Percentiles rank a stretch among this genome's conserved stretches.
Evolutionary conservation across 2,113 vertebrate genomes (phyloP).

Genomic region (Brachyhypopomus occidentalis): DNA sequence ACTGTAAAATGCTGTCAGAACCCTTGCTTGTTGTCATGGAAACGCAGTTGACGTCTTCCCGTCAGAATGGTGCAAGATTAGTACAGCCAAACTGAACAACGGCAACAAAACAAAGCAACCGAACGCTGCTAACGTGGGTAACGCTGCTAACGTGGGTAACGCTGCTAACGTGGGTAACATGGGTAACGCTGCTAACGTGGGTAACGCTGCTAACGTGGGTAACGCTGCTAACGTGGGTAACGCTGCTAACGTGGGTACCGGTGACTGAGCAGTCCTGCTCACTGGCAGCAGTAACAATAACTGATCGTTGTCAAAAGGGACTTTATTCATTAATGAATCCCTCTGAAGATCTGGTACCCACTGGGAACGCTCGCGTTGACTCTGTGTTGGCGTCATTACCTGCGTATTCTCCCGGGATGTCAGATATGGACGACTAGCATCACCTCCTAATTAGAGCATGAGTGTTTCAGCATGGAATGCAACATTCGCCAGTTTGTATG

Average conservation of each 20-base stretch:
- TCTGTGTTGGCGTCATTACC: too few relatives aligned
- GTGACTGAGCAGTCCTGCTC: neutral
- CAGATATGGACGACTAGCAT: too few relatives aligned
- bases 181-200: too few relatives aligned
- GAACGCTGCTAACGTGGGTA: neutral
- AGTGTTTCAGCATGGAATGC: too few relatives aligned
- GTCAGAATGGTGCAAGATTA: neutral
- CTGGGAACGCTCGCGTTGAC: too few relatives aligned
- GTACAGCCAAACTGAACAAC: too few relatives aligned
- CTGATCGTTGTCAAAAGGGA: neutral
- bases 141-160: neutral
- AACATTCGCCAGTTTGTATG: too few relatives aligned
- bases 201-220: neutral
- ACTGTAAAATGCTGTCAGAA: neutral
- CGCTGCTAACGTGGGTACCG: neutral
- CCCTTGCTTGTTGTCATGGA: conserved; percentile 10
- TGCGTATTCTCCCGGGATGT: too few relatives aligned
- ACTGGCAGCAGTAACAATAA: neutral
- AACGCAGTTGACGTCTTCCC: neutral
- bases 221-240: neutral
- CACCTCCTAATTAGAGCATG: too few relatives aligned
- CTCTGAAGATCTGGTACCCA: too few relatives aligned
- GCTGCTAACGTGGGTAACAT: neutral
- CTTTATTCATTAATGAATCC: too few relatives aligned
- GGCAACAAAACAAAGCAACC: neutral